These are phyloP conservation scores for Gallirallus australis DNA, from an alignment of 2,797 vertebrate genomes.

Conservation along the genomic window DNA sequence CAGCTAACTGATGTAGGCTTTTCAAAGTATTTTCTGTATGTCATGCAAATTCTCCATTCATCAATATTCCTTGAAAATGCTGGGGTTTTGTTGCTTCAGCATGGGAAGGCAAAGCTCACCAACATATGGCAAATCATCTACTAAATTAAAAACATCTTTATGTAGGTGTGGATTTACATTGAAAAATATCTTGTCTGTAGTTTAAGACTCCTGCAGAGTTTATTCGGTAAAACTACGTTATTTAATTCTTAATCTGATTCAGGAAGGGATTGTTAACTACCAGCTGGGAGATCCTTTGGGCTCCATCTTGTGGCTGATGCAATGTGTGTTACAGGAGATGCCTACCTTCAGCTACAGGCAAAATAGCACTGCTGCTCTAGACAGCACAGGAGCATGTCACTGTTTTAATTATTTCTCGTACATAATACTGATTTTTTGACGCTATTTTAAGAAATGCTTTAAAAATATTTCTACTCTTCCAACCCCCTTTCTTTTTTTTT, in stretches of 20 bases:
- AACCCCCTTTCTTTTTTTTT: too few species aligned
- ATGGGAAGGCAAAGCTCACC: not conserved
- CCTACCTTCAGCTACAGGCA: not conserved
- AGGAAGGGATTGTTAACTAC: not conserved
- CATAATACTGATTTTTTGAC: not conserved
- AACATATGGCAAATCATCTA: not conserved
- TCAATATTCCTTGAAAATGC: not conserved
- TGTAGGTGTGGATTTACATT: not conserved
- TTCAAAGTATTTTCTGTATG: not conserved
- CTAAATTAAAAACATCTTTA: not conserved
- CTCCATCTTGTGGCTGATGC: constrained; percentile 74
- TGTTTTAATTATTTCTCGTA: not conserved
- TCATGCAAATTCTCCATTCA: not conserved
- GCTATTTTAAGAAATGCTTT: not conserved
- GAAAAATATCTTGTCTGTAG: not conserved
- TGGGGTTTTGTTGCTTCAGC: not conserved
- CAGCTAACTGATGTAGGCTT: not conserved
- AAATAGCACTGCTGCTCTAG: not conserved
- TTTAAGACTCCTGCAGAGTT: not conserved
- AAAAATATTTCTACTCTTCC: not conserved
- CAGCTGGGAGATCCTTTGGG: constrained; percentile 19
- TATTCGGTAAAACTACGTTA: not conserved
- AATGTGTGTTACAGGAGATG: not conserved
- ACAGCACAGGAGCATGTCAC: not conserved
- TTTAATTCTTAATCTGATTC: not conserved